phyloP scores from a whole-genome alignment of 2,113 vertebrate species.

The Centropus unirufus region DNA sequence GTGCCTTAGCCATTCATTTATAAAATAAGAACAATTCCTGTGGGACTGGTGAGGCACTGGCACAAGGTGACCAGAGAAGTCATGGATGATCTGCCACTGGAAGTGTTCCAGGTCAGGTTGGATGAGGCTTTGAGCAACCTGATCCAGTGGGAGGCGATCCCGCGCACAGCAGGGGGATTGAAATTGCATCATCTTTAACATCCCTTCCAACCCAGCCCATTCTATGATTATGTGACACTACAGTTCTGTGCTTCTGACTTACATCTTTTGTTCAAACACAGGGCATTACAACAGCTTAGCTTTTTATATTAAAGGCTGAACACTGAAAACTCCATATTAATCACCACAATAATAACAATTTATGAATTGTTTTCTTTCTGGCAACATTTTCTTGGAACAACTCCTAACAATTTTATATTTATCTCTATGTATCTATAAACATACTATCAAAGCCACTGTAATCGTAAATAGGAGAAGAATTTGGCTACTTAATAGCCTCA shows the following conservation, averaged over 20 bases:
- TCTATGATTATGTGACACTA: too few relatives aligned
- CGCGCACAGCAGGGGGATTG: too few relatives aligned
- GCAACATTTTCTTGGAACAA: not conserved
- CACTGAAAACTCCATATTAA: not conserved
- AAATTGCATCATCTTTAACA: too few relatives aligned
- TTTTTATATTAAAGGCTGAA: not conserved
- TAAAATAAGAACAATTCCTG: not conserved
- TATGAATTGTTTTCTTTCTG: not conserved
- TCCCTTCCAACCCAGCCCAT: too few relatives aligned
- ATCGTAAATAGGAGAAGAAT: not conserved
- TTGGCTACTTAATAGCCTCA: not conserved
- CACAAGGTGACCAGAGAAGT: too few relatives aligned
- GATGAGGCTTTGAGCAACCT: too few relatives aligned
- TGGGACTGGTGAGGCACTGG: too few relatives aligned
- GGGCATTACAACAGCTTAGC: not conserved
- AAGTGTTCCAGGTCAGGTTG: too few relatives aligned
- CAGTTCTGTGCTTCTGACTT: too few relatives aligned
- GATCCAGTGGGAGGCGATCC: too few relatives aligned
- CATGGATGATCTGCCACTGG: too few relatives aligned
- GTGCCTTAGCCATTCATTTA: not conserved
- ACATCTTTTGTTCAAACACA: not conserved
- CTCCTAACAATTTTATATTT: not conserved
- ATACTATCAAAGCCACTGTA: not conserved
- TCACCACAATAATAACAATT: not conserved
- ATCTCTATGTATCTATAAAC: not conserved